phyloP scores from a whole-genome alignment of 2,797 vertebrate species.

The Centroberyx gerrardi region DNA sequence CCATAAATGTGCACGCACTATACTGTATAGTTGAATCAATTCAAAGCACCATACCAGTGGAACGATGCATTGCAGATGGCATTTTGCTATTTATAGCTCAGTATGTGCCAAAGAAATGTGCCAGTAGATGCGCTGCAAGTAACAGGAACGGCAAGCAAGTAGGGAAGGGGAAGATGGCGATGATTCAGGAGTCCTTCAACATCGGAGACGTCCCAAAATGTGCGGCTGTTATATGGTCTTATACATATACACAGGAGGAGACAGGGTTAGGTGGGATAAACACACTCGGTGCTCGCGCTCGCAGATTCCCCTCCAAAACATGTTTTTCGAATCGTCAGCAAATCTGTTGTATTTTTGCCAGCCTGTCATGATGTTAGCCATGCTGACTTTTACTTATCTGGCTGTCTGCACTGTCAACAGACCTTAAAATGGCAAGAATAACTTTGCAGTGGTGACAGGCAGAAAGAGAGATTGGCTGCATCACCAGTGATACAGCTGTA shows the following conservation, averaged over 20 bases:
- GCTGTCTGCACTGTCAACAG: slow-evolving; percentile 36
- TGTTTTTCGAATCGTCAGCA: slow-evolving; percentile 28
- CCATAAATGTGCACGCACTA: not conserved
- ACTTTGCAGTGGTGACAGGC: not conserved
- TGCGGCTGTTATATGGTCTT: slow-evolving; percentile 13
- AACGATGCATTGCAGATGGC: slow-evolving; percentile 47
- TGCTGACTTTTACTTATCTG: slow-evolving; percentile 33
- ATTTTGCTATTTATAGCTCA: slow-evolving; percentile 70
- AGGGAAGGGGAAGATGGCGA: slow-evolving; percentile 58
- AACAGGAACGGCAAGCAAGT: slow-evolving; percentile 51
- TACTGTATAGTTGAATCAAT: slow-evolving; percentile 19
- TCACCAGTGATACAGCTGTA: not conserved
- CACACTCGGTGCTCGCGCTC: slow-evolving; percentile 10
- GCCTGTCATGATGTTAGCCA: slow-evolving; percentile 25
- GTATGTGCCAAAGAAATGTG: slow-evolving; percentile 56
- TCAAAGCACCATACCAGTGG: slow-evolving; percentile 21
- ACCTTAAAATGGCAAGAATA: slow-evolving; percentile 17
- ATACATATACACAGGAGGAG: slow-evolving; percentile 12
- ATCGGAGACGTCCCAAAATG: not conserved
- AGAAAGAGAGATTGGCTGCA: not conserved
- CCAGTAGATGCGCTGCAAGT: slow-evolving; percentile 60
- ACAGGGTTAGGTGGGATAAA: slow-evolving; percentile 1
- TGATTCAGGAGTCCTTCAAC: slow-evolving; percentile 32
- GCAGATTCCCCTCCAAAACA: slow-evolving; percentile 14
- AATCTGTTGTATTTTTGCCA: slow-evolving; percentile 30